Conservation (phyloP, 2,888 invertebrate genomes). For the Ametastegia equiseti region DNA sequence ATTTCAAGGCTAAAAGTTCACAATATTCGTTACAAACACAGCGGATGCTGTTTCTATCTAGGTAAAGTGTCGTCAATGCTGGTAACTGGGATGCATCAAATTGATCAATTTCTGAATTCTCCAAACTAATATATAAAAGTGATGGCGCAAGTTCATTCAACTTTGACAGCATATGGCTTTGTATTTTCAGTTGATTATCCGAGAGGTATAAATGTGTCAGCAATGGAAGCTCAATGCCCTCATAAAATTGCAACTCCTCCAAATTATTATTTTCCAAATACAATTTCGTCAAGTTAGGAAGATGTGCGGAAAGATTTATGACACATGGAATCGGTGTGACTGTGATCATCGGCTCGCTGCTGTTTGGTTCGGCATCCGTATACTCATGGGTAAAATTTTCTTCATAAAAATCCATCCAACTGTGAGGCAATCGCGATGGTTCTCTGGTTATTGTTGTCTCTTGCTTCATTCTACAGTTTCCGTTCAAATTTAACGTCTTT, state of each 20-base stretch:
- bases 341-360: too few species aligned
- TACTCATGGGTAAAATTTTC: not conserved
- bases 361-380: not conserved
- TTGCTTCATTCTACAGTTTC: not conserved
- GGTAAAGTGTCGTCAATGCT: constrained; percentile 58
- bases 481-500: constrained; percentile 14
- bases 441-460: not conserved
- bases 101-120: constrained; percentile 60
- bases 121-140: constrained; percentile 63
- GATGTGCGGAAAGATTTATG: not conserved
- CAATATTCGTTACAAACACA: constrained; percentile 61
- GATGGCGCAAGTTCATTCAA: constrained; percentile 59
- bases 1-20: constrained; percentile 55
- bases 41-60: constrained; percentile 62
- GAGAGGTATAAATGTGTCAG: constrained; percentile 66
- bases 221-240: constrained; percentile 59
- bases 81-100: constrained; percentile 57
- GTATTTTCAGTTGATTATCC: constrained; percentile 59
- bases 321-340: not conserved
- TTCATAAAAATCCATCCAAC: not conserved
- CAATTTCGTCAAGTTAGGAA: constrained; percentile 61
- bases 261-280: constrained; percentile 63
- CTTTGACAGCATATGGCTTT: constrained; percentile 56
- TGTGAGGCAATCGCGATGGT: not conserved
- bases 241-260: constrained; percentile 57